Conservation (phyloP, 2,888 invertebrate species). For the Epinotia demarniana region DNA sequence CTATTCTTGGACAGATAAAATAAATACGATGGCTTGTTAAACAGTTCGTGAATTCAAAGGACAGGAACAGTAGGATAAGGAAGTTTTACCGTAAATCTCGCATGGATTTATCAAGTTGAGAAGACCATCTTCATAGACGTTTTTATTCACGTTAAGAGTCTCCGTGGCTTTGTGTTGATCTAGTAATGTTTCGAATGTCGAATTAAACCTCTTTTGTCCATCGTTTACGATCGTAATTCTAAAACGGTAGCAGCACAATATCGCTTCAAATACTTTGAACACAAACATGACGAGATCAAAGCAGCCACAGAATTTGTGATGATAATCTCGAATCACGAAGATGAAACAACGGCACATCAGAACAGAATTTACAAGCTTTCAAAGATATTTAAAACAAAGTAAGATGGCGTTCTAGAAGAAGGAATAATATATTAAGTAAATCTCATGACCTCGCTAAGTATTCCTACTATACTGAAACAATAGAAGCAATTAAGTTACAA, state of each 20-base stretch:
- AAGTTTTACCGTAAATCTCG: slow-evolving; percentile 36
- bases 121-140: slow-evolving; percentile 9
- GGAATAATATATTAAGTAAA: too few species aligned
- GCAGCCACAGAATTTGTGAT: slow-evolving; percentile 33
- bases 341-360: background rate
- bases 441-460: background rate
- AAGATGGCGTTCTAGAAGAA: background rate
- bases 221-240: slow-evolving; percentile 9
- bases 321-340: slow-evolving; percentile 26
- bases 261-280: slow-evolving; percentile 23
- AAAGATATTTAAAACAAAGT: slow-evolving; percentile 7
- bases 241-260: slow-evolving; percentile 14
- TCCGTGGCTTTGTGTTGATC: background rate
- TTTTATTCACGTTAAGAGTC: slow-evolving; percentile 7
- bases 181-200: background rate
- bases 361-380: slow-evolving; percentile 14
- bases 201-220: background rate
- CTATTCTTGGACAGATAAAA: slow-evolving; percentile 17
- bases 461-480: slow-evolving; percentile 23
- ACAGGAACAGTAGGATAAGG: slow-evolving; percentile 14
- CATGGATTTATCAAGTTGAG: slow-evolving; percentile 7
- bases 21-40: slow-evolving; percentile 11
- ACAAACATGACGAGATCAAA: slow-evolving; percentile 32
- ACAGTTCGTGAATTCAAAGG: slow-evolving; percentile 30
- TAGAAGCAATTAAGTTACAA: slow-evolving; percentile 5